These are phyloP conservation scores for Tineola bisselliella DNA, from an alignment of 2,888 invertebrate species.

Conservation along the genomic window DNA sequence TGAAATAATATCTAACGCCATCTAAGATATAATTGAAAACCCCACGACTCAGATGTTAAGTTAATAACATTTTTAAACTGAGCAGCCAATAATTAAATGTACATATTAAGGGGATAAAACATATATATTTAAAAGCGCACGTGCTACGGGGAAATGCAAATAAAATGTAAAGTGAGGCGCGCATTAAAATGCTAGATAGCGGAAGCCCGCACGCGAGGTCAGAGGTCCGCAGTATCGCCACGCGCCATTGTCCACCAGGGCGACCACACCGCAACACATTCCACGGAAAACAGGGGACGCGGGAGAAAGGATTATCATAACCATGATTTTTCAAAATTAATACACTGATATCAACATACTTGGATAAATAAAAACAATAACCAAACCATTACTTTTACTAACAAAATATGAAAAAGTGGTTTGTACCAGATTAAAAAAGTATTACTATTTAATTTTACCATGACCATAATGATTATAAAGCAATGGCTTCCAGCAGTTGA, in stretches of 20 bases:
- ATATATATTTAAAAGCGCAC: slow-evolving; percentile 27
- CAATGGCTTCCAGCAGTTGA: no score
- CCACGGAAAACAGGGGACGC: not conserved
- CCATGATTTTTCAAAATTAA: not conserved
- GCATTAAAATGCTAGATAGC: slow-evolving; percentile 65
- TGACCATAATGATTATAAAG: no score
- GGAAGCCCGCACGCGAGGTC: slow-evolving; percentile 67
- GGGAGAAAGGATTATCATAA: not conserved
- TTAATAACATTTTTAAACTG: no score
- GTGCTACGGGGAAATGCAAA: slow-evolving; percentile 28
- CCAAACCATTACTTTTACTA: no score
- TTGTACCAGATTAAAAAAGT: no score
- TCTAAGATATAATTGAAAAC: no score
- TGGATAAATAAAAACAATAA: no score
- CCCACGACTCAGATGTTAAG: no score
- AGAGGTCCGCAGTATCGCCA: slow-evolving; percentile 54
- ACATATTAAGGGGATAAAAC: not conserved
- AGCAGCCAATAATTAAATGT: not conserved
- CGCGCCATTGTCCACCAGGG: slow-evolving; percentile 56
- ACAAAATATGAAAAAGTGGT: no score
- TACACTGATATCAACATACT: no score
- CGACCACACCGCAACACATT: slow-evolving; percentile 21
- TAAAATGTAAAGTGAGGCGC: slow-evolving; percentile 22
- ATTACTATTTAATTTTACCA: no score
- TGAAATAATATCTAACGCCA: no score